These are phyloP conservation scores for Scaptomyza montana DNA, from an alignment of 1,140 invertebrate species.

Conservation along the genomic window DNA sequence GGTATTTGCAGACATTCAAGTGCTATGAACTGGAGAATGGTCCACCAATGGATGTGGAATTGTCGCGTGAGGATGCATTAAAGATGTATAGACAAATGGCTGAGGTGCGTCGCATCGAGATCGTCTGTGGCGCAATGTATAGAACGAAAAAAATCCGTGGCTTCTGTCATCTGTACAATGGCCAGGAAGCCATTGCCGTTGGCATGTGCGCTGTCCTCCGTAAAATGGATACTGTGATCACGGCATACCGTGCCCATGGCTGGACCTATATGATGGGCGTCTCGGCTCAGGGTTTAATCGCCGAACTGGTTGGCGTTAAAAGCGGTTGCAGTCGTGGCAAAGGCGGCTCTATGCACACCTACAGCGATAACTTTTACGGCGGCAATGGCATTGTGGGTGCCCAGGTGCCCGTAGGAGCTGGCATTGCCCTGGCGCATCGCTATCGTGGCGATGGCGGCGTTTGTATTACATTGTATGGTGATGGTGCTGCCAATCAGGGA, in stretches of 20 bases:
- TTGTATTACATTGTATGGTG: constrained; percentile 95
- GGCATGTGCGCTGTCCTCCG: constrained; percentile 87
- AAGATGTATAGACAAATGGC: constrained; percentile 88
- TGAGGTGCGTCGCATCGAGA: constrained; percentile 88
- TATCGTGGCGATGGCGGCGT: constrained; percentile 92
- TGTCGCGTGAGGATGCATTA: constrained; percentile 88
- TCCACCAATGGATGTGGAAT: constrained; percentile 86
- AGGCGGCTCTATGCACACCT: constrained; percentile 88
- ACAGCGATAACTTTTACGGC: constrained; percentile 88
- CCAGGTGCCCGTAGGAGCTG: constrained; percentile 97
- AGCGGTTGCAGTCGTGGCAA: constrained; percentile 90
- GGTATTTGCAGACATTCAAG: constrained; percentile 84
- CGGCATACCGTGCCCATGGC: constrained; percentile 88
- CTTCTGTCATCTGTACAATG: constrained; percentile 93
- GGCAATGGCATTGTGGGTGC: constrained; percentile 99
- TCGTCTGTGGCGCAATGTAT: constrained; percentile 88
- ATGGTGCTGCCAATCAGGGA: constrained; percentile 98
- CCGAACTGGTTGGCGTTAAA: constrained; percentile 93
- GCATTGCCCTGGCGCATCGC: constrained; percentile 95
- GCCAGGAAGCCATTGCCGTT: constrained; percentile 87
- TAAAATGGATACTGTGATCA: constrained; percentile 88
- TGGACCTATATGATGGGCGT: constrained; percentile 92
- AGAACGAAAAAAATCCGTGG: constrained; percentile 91
- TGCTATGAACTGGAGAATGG: constrained; percentile 94
- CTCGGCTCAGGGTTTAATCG: constrained; percentile 89